Evolutionary conservation across 2,797 vertebrate species (phyloP).

Genomic region (Periparus ater): DNA sequence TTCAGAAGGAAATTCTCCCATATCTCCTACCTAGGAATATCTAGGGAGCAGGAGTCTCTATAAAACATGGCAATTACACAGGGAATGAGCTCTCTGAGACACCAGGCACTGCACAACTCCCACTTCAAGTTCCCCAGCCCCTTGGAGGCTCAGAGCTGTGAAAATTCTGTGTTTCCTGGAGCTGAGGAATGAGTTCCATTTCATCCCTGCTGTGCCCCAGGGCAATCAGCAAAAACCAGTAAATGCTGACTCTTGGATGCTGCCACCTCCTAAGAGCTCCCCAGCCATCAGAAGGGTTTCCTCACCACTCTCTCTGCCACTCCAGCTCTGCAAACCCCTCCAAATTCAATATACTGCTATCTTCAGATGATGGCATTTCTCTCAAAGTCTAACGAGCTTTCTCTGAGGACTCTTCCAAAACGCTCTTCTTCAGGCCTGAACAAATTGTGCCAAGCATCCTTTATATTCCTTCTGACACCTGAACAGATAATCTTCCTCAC

Average conservation of each 20-base stretch:
- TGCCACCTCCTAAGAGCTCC: not conserved
- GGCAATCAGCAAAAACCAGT: not conserved
- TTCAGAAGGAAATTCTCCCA: not conserved
- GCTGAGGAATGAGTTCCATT: not conserved
- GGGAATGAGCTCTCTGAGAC: not conserved
- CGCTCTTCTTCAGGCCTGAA: not conserved
- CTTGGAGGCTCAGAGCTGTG: not conserved
- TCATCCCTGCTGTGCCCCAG: accelerated
- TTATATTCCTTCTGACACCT: not conserved
- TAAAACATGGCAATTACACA: not conserved
- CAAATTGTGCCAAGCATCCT: not conserved
- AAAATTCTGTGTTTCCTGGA: not conserved
- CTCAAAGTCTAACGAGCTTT: not conserved
- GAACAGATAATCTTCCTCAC: not conserved
- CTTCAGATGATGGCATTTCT: not conserved
- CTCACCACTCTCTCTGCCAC: not conserved
- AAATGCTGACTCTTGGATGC: not conserved
- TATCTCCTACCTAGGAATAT: not conserved
- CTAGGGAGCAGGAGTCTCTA: not conserved
- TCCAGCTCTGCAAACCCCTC: not conserved
- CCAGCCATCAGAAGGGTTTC: not conserved
- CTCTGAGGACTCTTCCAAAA: not conserved
- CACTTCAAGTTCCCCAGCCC: not conserved
- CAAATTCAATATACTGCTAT: not conserved
- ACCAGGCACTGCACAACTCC: not conserved